Evolutionary conservation across 1,140 invertebrate genomes (phyloP), one percentile per base, ranked within the genome.

Genomic region (Latrodectus geometricus): DNA sequence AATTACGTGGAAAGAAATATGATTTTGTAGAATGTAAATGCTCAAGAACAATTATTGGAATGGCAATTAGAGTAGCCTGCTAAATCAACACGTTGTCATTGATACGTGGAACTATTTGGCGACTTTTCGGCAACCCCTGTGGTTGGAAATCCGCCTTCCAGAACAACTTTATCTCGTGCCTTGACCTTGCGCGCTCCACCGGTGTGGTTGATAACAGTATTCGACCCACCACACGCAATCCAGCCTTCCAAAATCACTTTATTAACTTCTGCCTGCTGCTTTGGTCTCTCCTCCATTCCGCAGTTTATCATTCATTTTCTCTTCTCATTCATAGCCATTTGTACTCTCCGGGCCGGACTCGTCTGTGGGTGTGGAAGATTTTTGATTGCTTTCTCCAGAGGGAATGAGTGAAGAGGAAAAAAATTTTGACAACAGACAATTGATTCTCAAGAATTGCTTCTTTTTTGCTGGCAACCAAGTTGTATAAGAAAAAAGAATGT

Each of bases 131-230:
- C 66, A 70, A 70, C 77, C 78, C 78, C 15, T 17, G 54, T 61
- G 23, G 75, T 65, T 20, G 15, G 12, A n/a, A 23, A 56, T 49
- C 75, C 75, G 75, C 52, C 75, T 54, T 48, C 56, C 48, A 14
- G 75, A 77, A 81, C 79, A 73, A 73, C 79, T 81, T 73, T 73
- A 81, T 81, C 79, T 81, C 2, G 68, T 49, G 49, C 79, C 69
- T 72, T 72, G 50, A 72, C 79, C 68, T 72, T 56, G 69, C 52
- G 35, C 73, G 50, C 73, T 21, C 73, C 48, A 17, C 54, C 54
- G 15, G 66, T 54, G 78, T 61, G 68, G 78, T 68, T 81, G 79
- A 81, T 81, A 81, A 81, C 79, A 72, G 79, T 78, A 23, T 23
- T 70, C 66, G 66, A 70, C 78, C 78, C 66, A 80, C 78, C 78